Evolutionary conservation across 2,113 vertebrate genomes (phyloP).

Genomic region (Ramphastos sulfuratus): DNA sequence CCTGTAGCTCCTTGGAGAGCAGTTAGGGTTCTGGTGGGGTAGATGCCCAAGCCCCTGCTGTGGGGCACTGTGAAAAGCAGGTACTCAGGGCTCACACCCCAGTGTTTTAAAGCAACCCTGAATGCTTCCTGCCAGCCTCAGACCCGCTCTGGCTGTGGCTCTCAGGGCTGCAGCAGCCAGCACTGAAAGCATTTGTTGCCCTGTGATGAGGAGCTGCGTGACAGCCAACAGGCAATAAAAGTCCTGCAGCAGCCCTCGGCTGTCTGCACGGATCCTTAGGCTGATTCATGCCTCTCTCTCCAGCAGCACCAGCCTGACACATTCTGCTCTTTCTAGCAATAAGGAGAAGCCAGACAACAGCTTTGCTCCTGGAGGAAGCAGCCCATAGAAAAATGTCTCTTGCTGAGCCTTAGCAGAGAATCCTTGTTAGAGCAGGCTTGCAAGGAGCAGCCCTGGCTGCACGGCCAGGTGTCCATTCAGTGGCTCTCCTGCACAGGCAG

Average conservation of each 20-base stretch:
- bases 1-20: background rate
- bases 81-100: background rate
- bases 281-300: background rate
- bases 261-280: background rate
- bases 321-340: background rate
- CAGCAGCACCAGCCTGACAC: background rate
- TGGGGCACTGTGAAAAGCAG: background rate
- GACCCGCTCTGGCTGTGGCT: background rate
- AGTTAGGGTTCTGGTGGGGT: background rate
- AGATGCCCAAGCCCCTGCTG: background rate
- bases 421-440: too few species aligned
- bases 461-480: background rate
- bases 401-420: accelerated
- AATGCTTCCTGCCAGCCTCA: background rate
- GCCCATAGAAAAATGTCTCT: background rate
- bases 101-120: background rate
- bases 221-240: background rate
- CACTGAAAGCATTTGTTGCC: background rate
- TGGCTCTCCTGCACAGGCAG: background rate
- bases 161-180: background rate
- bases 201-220: background rate
- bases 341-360: background rate
- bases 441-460: background rate
- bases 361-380: background rate
- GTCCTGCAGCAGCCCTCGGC: background rate